Base-by-base conservation (phyloP, 2,888 invertebrate genomes). In the Acrocyrtus sp. region DNA sequence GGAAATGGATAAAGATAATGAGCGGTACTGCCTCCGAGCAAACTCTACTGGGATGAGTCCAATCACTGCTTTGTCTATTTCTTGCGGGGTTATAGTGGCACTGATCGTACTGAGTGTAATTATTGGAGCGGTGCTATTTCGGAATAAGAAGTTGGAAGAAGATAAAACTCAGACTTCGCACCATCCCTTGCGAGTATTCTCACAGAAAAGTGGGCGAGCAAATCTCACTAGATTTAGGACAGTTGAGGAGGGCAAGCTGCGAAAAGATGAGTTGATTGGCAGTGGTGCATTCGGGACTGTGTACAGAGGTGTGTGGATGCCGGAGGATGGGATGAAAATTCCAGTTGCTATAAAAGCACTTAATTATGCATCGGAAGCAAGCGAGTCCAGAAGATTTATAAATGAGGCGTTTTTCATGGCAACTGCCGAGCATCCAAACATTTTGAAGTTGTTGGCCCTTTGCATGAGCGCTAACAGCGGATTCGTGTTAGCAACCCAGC, bases 321-420 rank as follows among this genome's bases (percentile, higher is more conserved):
- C 95, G 0, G 95, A 95, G 85, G 94, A 95, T 84, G 93, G 93
- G 82, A 90, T 93, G 0, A 95, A 95, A 85, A 94, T 98, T 77
- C 97, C 98, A 0, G 98, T 98, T 0, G 98, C 98, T n/a, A 97
- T 98, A 69, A 98, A 98, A 86, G 95, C 97, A 17, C 85, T 98
- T 1, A 90, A 94, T 80, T 96, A 96, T 83, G 92, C 91, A 2
- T 91, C 92, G 0, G 85, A 85, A 27, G 93, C 93, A 81, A 88
- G 88, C 68, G 92, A 92, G 0, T 96, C 95, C 82, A 95, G 96
- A 84, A 97, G 98, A 83, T 95, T 98, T 83, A 86, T 98, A 48
- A 95, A 95, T 81, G 98, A 98, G 86, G 98, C 97, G 0, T 95
- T 96, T 81, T 96, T 98, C 75, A 98, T 98, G 98, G 96, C 97